Conservation (phyloP, 37 sponge, comb jelly and placozoan genomes). For the Ephydatia muelleri region DNA sequence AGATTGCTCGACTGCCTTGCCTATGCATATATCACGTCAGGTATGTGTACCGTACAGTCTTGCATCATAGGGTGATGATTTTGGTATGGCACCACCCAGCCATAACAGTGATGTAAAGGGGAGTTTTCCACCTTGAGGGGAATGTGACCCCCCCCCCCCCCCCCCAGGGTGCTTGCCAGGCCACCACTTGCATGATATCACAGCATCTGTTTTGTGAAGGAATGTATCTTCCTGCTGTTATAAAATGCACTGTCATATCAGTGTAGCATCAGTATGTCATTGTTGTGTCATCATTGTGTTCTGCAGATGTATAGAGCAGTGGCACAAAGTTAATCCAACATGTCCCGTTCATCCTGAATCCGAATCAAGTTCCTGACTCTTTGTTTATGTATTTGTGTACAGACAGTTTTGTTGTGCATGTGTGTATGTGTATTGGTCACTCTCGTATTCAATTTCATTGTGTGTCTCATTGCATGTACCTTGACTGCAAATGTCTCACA, state of each 20-base stretch:
- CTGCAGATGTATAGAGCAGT: conserved; percentile 67
- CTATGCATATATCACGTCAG: conserved; percentile 87
- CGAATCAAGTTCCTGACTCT: not conserved
- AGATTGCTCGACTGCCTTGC: conserved; percentile 92
- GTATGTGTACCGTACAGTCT: conserved; percentile 80
- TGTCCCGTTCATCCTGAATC: conserved; percentile 84
- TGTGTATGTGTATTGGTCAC: not conserved
- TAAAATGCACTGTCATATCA: not conserved
- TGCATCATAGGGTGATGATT: not conserved
- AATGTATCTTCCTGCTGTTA: no score
- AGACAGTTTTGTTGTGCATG: no score
- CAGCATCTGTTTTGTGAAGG: no score
- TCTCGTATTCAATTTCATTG: no score
- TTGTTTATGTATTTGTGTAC: not conserved
- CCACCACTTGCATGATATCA: no score
- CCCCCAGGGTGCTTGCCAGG: no score
- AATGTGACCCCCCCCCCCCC: no score
- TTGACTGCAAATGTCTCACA: not conserved
- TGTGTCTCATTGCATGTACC: no score
- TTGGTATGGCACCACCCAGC: no score
- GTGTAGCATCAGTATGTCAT: not conserved
- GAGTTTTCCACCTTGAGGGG: no score
- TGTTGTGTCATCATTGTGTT: not conserved
- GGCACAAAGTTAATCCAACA: conserved; percentile 61
- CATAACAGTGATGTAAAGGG: no score